These are phyloP conservation scores for Germaria angustata DNA, from an alignment of 2,888 invertebrate species.

Conservation along the genomic window DNA sequence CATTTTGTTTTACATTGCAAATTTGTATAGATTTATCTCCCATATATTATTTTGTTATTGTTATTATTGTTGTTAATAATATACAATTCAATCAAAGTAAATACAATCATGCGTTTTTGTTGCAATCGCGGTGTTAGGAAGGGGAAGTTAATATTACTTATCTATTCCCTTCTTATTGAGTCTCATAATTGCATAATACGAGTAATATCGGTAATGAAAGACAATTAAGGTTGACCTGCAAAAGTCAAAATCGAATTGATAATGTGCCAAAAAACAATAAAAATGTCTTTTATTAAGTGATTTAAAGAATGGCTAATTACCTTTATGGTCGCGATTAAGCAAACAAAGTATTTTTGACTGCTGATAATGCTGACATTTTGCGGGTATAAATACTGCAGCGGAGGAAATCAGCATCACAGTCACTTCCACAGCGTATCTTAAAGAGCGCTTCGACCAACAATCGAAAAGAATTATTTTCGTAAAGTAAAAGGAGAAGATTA, in stretches of 20 bases:
- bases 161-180: no score
- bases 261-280: not conserved
- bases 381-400: constrained; percentile 56
- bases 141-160: no score
- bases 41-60: no score
- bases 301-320: constrained; percentile 42
- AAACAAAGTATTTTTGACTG: not conserved
- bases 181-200: constrained; percentile 61
- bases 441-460: constrained; percentile 18
- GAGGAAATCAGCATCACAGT: constrained; percentile 47
- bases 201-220: constrained; percentile 21
- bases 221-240: constrained; percentile 18
- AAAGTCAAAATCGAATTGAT: constrained; percentile 26
- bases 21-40: no score
- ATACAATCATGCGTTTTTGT: no score
- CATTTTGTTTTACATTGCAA: no score
- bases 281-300: no score
- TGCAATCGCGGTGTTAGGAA: no score
- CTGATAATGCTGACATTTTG: constrained; percentile 13
- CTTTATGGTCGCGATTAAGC: constrained; percentile 21
- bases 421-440: constrained; percentile 40
- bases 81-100: no score
- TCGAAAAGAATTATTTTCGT: constrained; percentile 8
- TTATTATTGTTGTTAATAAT: no score
- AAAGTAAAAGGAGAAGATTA: no score